phyloP scores from a whole-genome alignment of 2,888 invertebrate species.

The Cancer borealis region DNA sequence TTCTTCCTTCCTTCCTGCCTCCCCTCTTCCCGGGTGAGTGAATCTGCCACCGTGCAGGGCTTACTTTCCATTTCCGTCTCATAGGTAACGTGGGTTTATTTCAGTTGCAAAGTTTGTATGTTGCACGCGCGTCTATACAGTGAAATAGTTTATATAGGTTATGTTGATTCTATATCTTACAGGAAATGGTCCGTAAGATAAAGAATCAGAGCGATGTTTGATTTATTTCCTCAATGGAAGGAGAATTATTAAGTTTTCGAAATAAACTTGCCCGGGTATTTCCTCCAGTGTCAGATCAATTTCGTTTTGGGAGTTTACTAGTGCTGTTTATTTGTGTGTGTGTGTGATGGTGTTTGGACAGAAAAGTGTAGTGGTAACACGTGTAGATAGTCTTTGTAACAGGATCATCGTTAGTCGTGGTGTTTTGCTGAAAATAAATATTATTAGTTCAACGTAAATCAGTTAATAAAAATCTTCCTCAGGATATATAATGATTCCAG shows the following conservation, averaged over 20 bases:
- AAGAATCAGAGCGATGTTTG: background rate
- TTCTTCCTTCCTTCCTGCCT: background rate
- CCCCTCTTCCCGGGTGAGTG: background rate
- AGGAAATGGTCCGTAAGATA: background rate
- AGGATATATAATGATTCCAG: no score
- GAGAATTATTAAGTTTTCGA: background rate
- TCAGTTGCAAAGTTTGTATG: background rate
- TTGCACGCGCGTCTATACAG: background rate
- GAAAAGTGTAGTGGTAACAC: no score
- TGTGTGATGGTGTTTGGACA: no score
- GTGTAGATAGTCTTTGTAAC: no score
- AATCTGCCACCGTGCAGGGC: background rate
- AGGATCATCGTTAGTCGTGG: no score
- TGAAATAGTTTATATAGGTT: background rate
- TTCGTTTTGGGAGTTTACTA: background rate
- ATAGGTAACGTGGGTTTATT: background rate
- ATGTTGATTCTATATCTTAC: background rate
- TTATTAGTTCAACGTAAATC: no score
- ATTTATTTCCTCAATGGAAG: background rate
- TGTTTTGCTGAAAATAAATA: no score
- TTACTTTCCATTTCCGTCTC: background rate
- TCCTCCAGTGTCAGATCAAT: no score
- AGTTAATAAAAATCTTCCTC: no score
- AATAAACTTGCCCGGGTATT: background rate
- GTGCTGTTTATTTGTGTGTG: background rate